Percentiles rank a stretch among this genome's conserved stretches.
These are phyloP conservation scores for Anoplolepis gracilipes DNA, from an alignment of 1,140 invertebrate genomes.

Conservation along the genomic window DNA sequence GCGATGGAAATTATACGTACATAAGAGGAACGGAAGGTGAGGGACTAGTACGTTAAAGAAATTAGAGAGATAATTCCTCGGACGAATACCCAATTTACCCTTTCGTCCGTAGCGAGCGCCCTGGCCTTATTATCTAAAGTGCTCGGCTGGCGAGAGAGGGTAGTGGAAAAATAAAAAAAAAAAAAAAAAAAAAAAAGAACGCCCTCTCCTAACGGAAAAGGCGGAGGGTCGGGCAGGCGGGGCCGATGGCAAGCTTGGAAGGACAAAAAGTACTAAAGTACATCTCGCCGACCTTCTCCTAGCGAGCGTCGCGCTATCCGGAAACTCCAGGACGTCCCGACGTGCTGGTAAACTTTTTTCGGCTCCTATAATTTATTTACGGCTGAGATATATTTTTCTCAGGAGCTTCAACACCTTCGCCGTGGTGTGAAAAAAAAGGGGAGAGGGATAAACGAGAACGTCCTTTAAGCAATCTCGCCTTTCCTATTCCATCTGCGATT, in stretches of 20 bases:
- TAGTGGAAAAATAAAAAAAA: slow-evolving; percentile 56
- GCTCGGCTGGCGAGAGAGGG: slow-evolving; percentile 78
- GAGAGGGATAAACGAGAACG: slow-evolving; percentile 1
- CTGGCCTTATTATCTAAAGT: slow-evolving; percentile 87
- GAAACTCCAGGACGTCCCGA: slow-evolving; percentile 52
- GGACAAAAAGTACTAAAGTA: slow-evolving; percentile 76
- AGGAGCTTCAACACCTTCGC: slow-evolving; percentile 38
- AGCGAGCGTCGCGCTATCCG: slow-evolving; percentile 48
- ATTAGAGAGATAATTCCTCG: slow-evolving; percentile 86
- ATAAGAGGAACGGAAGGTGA: slow-evolving; percentile 74
- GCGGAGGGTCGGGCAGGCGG: slow-evolving; percentile 54
- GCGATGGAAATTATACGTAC: slow-evolving; percentile 75
- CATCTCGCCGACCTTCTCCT: slow-evolving; percentile 64
- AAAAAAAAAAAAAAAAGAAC: slow-evolving; percentile 49
- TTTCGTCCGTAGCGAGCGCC: slow-evolving; percentile 80
- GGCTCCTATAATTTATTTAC: slow-evolving; percentile 74
- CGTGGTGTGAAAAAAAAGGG: neutral
- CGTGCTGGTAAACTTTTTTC: slow-evolving; percentile 69
- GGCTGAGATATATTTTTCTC: slow-evolving; percentile 73
- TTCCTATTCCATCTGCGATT: slow-evolving; percentile 22
- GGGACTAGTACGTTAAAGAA: slow-evolving; percentile 83
- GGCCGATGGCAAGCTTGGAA: slow-evolving; percentile 55
- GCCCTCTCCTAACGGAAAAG: slow-evolving; percentile 67
- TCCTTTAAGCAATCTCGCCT: slow-evolving; percentile 7
- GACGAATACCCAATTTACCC: slow-evolving; percentile 86